These are phyloP conservation scores for Tokudaia tokunoshimensis DNA, from an alignment of 2,797 vertebrate genomes.

Conservation along the genomic window DNA sequence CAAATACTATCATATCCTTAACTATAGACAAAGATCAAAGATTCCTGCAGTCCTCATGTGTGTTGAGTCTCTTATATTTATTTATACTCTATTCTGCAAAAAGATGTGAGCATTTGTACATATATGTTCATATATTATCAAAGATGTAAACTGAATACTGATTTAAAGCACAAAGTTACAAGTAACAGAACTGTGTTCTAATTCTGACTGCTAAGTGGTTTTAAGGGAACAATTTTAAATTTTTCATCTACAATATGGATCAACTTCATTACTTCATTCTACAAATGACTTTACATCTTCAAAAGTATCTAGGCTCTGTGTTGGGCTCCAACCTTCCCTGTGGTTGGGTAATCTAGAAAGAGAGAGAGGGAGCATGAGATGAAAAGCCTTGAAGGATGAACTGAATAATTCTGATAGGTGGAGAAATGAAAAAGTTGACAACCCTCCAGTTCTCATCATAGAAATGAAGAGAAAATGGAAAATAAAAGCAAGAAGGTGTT, in stretches of 20 bases:
- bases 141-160: not conserved
- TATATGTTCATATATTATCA: not conserved
- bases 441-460: not conserved
- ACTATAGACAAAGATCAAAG: conserved; percentile 14
- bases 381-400: not conserved
- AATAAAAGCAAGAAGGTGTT: not conserved
- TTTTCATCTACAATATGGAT: conserved; percentile 19
- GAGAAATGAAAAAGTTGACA: not conserved
- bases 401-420: not conserved
- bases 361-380: too few species aligned
- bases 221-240: not conserved
- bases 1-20: not conserved
- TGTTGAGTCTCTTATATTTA: conserved; percentile 19
- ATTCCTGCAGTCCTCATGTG: not conserved
- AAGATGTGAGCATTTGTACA: not conserved
- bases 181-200: not conserved
- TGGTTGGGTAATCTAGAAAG: not conserved
- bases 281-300: not conserved
- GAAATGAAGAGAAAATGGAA: not conserved
- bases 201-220: not conserved
- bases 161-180: not conserved
- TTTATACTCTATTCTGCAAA: conserved; percentile 23
- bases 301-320: not conserved
- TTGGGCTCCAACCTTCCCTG: not conserved
- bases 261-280: not conserved